phyloP scores from a whole-genome alignment of 1,140 invertebrate genomes.

The Hermetia illucens region DNA sequence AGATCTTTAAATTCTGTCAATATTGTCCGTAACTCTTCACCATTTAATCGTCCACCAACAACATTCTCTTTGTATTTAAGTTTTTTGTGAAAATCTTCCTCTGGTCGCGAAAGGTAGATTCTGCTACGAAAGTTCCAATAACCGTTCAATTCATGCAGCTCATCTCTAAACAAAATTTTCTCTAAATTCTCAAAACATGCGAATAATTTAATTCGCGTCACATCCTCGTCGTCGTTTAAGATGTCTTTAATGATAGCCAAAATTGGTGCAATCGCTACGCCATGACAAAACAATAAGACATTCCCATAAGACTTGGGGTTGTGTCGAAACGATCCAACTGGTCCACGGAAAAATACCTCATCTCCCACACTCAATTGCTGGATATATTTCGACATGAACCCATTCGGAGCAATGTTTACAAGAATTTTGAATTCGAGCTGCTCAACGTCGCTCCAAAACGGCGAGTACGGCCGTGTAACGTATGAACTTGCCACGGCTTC shows the following conservation, averaged over 20 bases:
- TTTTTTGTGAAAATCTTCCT: too few relatives aligned
- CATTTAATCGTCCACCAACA: too few relatives aligned
- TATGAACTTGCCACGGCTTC: not conserved
- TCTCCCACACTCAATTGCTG: conserved; percentile 8
- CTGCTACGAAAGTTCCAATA: conserved; percentile 23
- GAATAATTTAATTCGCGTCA: conserved; percentile 17
- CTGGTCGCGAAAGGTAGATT: conserved; percentile 17
- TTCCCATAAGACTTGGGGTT: conserved; percentile 7
- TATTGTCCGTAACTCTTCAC: too few relatives aligned
- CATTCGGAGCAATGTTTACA: conserved; percentile 17
- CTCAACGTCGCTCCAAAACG: conserved; percentile 18
- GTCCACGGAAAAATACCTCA: conserved; percentile 20
- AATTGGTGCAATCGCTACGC: conserved; percentile 24
- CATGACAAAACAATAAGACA: conserved; percentile 17
- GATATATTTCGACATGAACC: conserved; percentile 18
- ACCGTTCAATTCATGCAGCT: conserved; percentile 14
- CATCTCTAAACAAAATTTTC: conserved; percentile 19
- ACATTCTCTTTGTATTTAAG: too few relatives aligned
- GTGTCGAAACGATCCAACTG: conserved; percentile 16
- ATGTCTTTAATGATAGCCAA: conserved; percentile 16
- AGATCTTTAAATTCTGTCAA: too few relatives aligned
- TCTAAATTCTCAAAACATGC: conserved; percentile 17
- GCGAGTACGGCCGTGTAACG: conserved; percentile 20
- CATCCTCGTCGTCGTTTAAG: conserved; percentile 23
- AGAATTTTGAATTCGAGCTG: conserved; percentile 20